Evolutionary conservation across 2,113 vertebrate species (phyloP), one percentile per base, ranked within the genome.

Genomic region (Oryzias celebensis): DNA sequence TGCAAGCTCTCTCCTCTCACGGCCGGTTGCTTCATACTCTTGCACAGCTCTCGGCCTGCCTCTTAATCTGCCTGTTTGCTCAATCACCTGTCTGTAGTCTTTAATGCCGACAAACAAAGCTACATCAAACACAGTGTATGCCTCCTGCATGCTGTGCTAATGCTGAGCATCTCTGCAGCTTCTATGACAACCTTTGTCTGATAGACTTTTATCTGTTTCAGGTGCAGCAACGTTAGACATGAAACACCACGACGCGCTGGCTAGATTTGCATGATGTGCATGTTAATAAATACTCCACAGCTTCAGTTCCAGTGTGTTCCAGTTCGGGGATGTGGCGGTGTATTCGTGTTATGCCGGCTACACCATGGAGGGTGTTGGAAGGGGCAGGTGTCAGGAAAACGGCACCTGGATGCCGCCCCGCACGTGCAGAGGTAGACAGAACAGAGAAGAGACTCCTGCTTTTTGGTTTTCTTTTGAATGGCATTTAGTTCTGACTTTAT

Each of bases 321-420:
- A 96, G 69, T 96, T 94, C 44, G 96, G 97, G 80, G 97, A 98
- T 83, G 85, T 96, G 91, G 84, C 95, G 61, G 94, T 88, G 74
- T 98, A 98, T 82, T 96, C 97, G 0, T 99, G 97, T 89, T 98
- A 95, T 81, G 92, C 92, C 68, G 97, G 97, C 55, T 98, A 96
- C 82, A 88, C 93, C 93, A 89, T 98, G 89, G 94, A 96, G 65
- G 96, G 97, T 22, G 84, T 93, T 22, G 89, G 95, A 67, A 85
- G 93, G 67, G 97, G 94, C 81, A 67, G 96, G 84, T 99, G 97
- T 85, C 84, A 97, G 73, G 94, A 97, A 90, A 96, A 97, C 71
- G 92, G 95, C 86, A 96, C 94, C 6, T 98, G 97, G 97, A 98
- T 95, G 28, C 87, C 84, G 18, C 91, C 94, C 52, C 97, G 97